Evolutionary conservation across 2,888 invertebrate species (phyloP).

Genomic region (Chesias legatella): DNA sequence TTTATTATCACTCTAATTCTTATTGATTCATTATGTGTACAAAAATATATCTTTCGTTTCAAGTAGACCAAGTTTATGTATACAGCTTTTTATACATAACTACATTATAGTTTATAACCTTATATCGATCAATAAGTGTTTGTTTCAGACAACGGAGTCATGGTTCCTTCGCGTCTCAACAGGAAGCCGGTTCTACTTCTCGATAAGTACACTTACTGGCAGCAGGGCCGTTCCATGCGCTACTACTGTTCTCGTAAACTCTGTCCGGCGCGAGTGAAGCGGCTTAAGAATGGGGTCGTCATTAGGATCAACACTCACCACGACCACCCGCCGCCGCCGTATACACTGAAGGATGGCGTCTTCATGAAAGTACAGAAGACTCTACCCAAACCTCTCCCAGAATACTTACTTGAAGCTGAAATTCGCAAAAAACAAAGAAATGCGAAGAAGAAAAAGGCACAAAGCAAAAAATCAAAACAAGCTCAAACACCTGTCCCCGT

Average conservation of each 20-base stretch:
- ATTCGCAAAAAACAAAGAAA: too few species aligned
- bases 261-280: conserved; percentile 11
- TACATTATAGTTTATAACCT: too few species aligned
- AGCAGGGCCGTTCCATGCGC: conserved; percentile 2
- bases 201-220: conserved; percentile 17
- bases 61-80: too few species aligned
- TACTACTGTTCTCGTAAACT: conserved; percentile 8
- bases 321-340: conserved; percentile 13
- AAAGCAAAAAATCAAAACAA: too few species aligned
- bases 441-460: too few species aligned
- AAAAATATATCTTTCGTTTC: too few species aligned
- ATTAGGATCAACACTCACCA: conserved; percentile 6
- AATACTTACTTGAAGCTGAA: too few species aligned
- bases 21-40: too few species aligned
- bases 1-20: too few species aligned
- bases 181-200: conserved; percentile 5
- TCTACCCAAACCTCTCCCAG: too few species aligned
- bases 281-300: conserved; percentile 10
- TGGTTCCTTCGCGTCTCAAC: conserved; percentile 5
- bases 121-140: neutral
- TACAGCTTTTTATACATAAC: too few species aligned
- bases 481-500: too few species aligned
- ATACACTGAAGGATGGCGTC: conserved; percentile 5
- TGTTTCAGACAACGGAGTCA: conserved; percentile 1
- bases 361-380: neutral